Evolutionary conservation across 2,888 invertebrate species (phyloP), one percentile per base, ranked within the genome.

Genomic region (Fissipunctia ypsillon): DNA sequence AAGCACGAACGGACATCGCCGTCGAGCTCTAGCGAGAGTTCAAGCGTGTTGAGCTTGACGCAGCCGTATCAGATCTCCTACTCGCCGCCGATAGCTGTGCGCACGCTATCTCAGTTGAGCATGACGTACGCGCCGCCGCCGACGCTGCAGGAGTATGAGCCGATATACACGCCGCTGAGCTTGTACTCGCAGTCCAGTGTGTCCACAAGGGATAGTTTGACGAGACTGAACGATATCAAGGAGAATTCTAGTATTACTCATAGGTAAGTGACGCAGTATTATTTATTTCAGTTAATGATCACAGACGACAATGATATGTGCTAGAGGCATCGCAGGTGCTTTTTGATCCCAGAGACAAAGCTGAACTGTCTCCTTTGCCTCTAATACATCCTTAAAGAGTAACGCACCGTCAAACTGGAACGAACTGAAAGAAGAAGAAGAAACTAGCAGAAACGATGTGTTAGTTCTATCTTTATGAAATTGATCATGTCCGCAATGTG

Each of bases 11-110:
- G 97, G 76, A 97, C 97, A 0, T 97, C 97, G 0, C 97, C 97
- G 0, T 97, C 97, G 0, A 97, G 97, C 60, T 97, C 97, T 0
- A 97, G 97, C 70, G 97, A 97, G 85, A 97, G 96, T 81, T 97
- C 97, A 12, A 97, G 97, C 78, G 96, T 97, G 14, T 89, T 97
- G 59, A 97, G 97, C 82, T 92, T 97, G 50, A 94, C 95, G 72
- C 96, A 95, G 68, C 93, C 94, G 22, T 96, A 96, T 84, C 95
- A 95, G 85, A 91, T 95, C 89, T 94, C 96, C 0, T 96, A 96
- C 87, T 96, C 96, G 0, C 96, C 96, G 2, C 96, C 96, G 50
- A 97, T 97, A 59, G 97, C 96, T 12, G 96, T 96, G 76, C 91
- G 97, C 57, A 97, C 96, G 2, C 90, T 97, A 38, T 97, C 96